Conservation (phyloP, 1,140 invertebrate species). For the Xylocopa sonorina region DNA sequence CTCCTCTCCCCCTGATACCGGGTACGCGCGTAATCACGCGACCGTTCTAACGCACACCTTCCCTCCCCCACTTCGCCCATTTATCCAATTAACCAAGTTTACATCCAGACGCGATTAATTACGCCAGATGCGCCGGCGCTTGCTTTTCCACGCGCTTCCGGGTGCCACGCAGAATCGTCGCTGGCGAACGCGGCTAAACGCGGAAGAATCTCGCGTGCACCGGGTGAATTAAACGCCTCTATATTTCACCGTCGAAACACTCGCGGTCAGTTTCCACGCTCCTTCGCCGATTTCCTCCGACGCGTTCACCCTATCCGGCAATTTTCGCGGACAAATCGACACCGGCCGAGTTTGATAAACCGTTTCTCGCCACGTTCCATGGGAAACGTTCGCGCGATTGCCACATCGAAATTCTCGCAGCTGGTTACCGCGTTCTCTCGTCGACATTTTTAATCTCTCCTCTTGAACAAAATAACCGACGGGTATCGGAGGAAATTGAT, state of each 20-base stretch:
- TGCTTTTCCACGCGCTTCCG: constrained; percentile 19
- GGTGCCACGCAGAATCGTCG: background rate
- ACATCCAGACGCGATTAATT: constrained; percentile 32
- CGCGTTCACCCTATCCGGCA: too few species aligned
- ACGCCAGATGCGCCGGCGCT: background rate
- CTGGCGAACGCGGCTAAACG: background rate
- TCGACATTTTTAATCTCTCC: too few species aligned
- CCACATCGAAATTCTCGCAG: too few species aligned
- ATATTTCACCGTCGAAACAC: constrained; percentile 12
- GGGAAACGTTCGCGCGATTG: background rate
- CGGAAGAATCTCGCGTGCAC: background rate
- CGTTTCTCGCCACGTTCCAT: background rate
- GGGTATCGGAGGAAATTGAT: too few species aligned
- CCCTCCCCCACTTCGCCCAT: background rate
- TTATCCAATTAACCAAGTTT: constrained; percentile 44
- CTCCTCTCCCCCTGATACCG: background rate
- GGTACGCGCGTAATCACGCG: constrained; percentile 6
- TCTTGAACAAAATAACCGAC: too few species aligned
- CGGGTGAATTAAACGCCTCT: background rate
- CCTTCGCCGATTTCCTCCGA: background rate
- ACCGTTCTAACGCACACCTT: too few species aligned
- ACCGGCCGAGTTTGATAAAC: too few species aligned
- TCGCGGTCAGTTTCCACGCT: background rate
- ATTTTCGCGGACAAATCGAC: too few species aligned
- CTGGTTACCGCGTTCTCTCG: too few species aligned